A percentile compares a stretch with the other conserved stretches of the same genome.
Evolutionary conservation across 2,113 vertebrate species (phyloP).

Genomic region (Ginglymostoma cirratum): DNA sequence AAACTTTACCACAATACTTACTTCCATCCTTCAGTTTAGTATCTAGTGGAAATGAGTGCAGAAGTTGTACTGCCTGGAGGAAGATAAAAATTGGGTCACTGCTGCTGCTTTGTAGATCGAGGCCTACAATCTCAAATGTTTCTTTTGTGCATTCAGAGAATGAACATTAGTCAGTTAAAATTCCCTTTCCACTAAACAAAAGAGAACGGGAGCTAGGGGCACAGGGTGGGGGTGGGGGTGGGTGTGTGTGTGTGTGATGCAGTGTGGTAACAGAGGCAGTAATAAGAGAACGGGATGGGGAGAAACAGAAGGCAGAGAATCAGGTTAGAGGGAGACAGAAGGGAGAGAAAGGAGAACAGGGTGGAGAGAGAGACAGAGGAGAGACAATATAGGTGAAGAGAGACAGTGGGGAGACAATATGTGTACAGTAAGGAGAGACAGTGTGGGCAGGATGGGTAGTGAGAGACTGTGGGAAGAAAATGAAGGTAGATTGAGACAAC

Average conservation of each 20-base stretch:
- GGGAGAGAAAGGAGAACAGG: no score
- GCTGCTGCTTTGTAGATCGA: neutral
- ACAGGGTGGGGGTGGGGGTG: neutral
- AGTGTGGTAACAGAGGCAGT: no score
- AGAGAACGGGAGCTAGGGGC: neutral
- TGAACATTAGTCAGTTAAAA: neutral
- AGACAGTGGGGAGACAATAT: neutral
- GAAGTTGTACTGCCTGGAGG: conserved; percentile 80
- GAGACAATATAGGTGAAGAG: neutral
- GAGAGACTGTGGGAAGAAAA: no score
- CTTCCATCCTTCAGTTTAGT: conserved; percentile 95
- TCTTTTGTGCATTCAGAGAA: neutral
- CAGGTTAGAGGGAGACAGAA: neutral
- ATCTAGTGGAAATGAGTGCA: conserved; percentile 91
- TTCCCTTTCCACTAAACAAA: neutral
- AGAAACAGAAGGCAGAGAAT: neutral
- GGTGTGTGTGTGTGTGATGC: no score
- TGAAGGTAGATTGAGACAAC: no score
- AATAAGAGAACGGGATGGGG: neutral
- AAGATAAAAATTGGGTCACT: neutral
- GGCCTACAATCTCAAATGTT: neutral
- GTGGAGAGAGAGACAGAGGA: no score
- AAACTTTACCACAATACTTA: conserved; percentile 54
- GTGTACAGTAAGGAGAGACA: no score
- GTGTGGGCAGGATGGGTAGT: neutral